These are phyloP conservation scores for Tympanoctomys barrerae DNA, from an alignment of 2,797 vertebrate species.

Conservation along the genomic window DNA sequence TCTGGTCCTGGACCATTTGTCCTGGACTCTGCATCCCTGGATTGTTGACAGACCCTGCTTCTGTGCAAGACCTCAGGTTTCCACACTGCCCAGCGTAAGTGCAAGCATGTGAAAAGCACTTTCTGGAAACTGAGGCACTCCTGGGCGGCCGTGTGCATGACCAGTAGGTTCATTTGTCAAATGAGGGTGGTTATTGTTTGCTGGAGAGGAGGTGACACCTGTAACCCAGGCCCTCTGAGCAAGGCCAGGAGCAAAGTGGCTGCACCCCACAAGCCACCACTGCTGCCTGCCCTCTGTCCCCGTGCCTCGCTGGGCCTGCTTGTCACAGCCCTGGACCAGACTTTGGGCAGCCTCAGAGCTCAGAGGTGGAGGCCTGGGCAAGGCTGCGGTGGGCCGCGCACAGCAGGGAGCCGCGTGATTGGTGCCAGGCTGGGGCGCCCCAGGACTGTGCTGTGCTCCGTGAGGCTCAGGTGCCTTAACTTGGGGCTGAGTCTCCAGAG, in stretches of 20 bases:
- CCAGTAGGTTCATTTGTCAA: background rate
- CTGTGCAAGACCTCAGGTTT: background rate
- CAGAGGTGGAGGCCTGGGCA: background rate
- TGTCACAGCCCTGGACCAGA: no score
- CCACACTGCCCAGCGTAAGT: background rate
- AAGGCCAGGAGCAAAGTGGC: background rate
- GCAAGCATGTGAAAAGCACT: background rate
- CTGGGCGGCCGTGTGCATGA: background rate
- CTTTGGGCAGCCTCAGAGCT: background rate
- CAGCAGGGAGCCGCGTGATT: background rate
- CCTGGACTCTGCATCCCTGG: background rate
- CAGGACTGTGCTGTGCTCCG: rapidly evolving
- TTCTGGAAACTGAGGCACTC: background rate
- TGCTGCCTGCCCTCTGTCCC: background rate
- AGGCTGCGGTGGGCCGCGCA: no score
- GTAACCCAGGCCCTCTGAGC: background rate
- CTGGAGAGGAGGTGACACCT: background rate
- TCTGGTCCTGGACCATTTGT: no score
- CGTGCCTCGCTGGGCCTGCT: rapidly evolving
- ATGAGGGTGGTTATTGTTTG: background rate
- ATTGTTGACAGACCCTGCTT: background rate
- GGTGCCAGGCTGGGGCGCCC: background rate
- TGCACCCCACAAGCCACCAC: background rate
- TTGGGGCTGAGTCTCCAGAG: background rate
- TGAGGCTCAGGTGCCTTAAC: background rate